Percentiles rank a stretch among this genome's conserved stretches.
These are phyloP conservation scores for Hermodice carunculata DNA, from an alignment of 2,888 invertebrate species.

Conservation along the genomic window DNA sequence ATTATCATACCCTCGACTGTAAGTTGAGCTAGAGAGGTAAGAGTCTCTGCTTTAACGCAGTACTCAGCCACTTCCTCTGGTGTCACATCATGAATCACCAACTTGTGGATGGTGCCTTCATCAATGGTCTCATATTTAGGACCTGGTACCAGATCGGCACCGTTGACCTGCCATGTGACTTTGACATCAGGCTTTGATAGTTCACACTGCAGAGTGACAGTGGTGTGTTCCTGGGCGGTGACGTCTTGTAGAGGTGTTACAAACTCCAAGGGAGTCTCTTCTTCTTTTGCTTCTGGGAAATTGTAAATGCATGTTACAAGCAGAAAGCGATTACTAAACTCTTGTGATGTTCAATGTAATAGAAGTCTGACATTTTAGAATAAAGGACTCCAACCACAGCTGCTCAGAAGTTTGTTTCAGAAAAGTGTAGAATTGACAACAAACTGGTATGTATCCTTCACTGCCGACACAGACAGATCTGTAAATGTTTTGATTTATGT, in stretches of 20 bases:
- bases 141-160: slow-evolving; percentile 65
- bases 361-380: too few relatives aligned
- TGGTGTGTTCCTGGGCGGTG: slow-evolving; percentile 49
- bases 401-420: too few relatives aligned
- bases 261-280: slow-evolving; percentile 14
- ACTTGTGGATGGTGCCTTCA: slow-evolving; percentile 52
- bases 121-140: slow-evolving; percentile 42
- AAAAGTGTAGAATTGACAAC: too few relatives aligned
- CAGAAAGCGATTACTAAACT: too few relatives aligned
- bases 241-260: slow-evolving; percentile 12
- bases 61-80: slow-evolving; percentile 62
- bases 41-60: slow-evolving; percentile 56
- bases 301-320: too few relatives aligned
- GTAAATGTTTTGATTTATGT: too few relatives aligned
- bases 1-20: slow-evolving; percentile 30
- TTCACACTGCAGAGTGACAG: slow-evolving; percentile 88
- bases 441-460: too few relatives aligned
- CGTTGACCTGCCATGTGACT: slow-evolving; percentile 91
- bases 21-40: slow-evolving; percentile 53
- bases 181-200: slow-evolving; percentile 94
- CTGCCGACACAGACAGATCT: too few relatives aligned
- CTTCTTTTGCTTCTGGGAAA: too few relatives aligned
- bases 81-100: slow-evolving; percentile 54
- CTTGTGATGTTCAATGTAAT: too few relatives aligned
- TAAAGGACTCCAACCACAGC: too few relatives aligned